Evolutionary conservation across 2,797 vertebrate species (phyloP).

Genomic region (Gadopsis bispinosus): DNA sequence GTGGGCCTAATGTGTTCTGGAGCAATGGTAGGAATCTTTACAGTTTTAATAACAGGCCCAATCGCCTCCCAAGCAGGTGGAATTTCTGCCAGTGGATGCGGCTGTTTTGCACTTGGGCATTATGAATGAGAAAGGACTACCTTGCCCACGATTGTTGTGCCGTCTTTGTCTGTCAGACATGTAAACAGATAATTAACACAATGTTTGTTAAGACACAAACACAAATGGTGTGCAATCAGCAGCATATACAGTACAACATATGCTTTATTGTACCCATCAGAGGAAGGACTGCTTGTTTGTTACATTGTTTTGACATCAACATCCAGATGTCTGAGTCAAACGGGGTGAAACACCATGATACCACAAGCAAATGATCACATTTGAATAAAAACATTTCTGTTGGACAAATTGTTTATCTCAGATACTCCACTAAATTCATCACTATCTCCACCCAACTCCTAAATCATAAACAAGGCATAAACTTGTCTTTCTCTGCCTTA

Average conservation of each 20-base stretch:
- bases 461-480: conserved; percentile 36
- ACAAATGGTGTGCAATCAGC: conserved; percentile 35
- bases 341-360: not conserved
- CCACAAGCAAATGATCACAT: conserved; percentile 4
- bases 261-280: not conserved
- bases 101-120: conserved; percentile 54
- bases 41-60: conserved; percentile 57
- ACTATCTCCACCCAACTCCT: not conserved
- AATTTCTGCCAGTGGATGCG: conserved; percentile 52
- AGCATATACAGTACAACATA: conserved; percentile 22
- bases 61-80: conserved; percentile 56
- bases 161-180: conserved; percentile 43
- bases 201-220: conserved; percentile 52
- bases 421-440: conserved; percentile 25
- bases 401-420: conserved; percentile 50
- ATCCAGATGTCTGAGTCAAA: conserved; percentile 3
- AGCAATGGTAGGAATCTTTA: conserved; percentile 74
- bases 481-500: conserved; percentile 29
- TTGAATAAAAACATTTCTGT: conserved; percentile 15
- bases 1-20: conserved; percentile 37
- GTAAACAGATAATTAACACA: conserved; percentile 59
- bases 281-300: not conserved
- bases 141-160: conserved; percentile 40
- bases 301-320: conserved; percentile 15
- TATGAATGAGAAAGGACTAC: conserved; percentile 46